Conservation (phyloP, 2,888 invertebrate genomes). For the Serripes groenlandicus region DNA sequence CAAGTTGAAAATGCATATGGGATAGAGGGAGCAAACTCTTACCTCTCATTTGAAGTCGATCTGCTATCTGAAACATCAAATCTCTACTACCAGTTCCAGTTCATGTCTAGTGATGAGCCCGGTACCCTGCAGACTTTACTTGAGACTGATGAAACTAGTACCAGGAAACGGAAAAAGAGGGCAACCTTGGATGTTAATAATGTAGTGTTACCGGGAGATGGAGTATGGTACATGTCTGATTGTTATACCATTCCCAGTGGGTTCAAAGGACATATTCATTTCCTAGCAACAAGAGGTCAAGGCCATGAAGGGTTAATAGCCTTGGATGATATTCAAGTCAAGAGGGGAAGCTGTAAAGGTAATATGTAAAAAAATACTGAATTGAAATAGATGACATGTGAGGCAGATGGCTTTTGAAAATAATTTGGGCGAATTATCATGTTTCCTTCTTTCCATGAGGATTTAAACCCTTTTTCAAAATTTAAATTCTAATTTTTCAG, state of each 20-base stretch:
- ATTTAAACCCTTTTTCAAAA: not conserved
- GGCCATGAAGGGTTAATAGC: not conserved
- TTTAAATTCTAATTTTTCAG: no score
- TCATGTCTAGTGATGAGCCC: not conserved
- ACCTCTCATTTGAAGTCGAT: not conserved
- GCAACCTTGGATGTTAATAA: not conserved
- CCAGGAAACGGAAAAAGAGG: no score
- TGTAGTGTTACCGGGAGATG: not conserved
- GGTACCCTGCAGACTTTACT: not conserved
- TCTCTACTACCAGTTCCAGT: not conserved
- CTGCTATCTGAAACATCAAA: not conserved
- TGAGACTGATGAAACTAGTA: not conserved
- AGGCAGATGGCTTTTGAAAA: not conserved
- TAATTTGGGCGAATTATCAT: not conserved
- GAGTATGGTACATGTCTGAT: not conserved
- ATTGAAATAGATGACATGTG: not conserved
- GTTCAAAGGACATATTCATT: not conserved
- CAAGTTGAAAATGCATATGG: not conserved
- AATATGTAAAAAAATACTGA: not conserved
- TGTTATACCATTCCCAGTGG: not conserved
- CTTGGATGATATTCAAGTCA: not conserved
- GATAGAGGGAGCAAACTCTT: not conserved
- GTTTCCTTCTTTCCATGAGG: not conserved
- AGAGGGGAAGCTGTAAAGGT: not conserved
- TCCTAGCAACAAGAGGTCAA: constrained; percentile 1